Evolutionary conservation across 2,113 vertebrate species (phyloP).

Genomic region (Pandion haliaetus): DNA sequence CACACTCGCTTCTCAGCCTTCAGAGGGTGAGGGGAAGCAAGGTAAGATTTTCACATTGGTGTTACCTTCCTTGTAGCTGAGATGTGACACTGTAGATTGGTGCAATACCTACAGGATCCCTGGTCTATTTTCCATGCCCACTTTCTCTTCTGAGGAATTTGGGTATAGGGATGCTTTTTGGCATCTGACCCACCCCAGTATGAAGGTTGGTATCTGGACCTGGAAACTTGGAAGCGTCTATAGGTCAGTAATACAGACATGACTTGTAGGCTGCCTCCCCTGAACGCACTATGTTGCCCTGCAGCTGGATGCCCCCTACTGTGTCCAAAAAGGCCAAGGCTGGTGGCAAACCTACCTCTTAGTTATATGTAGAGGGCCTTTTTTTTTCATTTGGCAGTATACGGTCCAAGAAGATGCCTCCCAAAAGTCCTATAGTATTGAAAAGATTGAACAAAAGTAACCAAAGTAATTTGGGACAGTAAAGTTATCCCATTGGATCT

Average conservation of each 20-base stretch:
- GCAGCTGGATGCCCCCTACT: neutral
- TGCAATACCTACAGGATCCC: neutral
- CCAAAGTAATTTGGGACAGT: neutral
- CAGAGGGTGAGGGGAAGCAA: neutral
- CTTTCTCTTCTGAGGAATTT: neutral
- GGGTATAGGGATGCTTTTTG: neutral
- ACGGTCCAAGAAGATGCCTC: neutral
- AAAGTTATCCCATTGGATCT: neutral
- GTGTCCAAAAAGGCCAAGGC: neutral
- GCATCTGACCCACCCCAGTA: neutral
- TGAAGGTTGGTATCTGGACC: neutral
- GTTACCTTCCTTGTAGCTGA: neutral
- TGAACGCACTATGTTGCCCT: neutral
- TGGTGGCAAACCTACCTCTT: neutral
- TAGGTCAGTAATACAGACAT: neutral
- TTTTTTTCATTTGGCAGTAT: neutral
- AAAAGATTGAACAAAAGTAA: neutral
- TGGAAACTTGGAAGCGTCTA: neutral
- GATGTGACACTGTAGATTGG: neutral
- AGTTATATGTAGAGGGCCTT: fast-evolving
- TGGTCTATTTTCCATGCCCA: neutral
- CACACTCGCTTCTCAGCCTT: neutral
- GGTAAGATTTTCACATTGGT: fast-evolving
- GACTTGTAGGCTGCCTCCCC: neutral
- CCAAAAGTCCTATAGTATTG: neutral